phyloP scores from a whole-genome alignment of 2,888 invertebrate genomes.

The Tubiluchus corallicola region DNA sequence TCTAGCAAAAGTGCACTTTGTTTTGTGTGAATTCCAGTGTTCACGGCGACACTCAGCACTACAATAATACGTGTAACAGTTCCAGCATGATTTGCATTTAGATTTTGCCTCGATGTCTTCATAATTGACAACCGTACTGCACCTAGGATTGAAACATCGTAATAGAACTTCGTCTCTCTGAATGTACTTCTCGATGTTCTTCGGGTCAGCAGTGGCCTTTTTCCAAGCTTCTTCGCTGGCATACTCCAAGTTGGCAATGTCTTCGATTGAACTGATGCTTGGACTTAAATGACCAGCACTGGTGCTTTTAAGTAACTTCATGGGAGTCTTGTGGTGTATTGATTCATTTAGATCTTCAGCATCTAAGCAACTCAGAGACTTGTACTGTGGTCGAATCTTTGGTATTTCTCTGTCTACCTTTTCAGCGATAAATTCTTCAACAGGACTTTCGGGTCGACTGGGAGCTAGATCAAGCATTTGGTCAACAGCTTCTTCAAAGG shows the following conservation, averaged over 20 bases:
- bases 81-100: constrained; percentile 77
- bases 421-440: background rate
- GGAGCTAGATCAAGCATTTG: background rate
- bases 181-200: background rate
- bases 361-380: background rate
- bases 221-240: background rate
- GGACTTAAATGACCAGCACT: background rate
- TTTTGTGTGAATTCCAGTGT: constrained; percentile 79
- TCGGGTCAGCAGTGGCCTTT: background rate
- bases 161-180: background rate
- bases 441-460: background rate
- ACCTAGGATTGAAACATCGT: constrained; percentile 15
- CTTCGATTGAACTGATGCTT: background rate
- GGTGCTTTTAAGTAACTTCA: background rate
- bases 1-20: constrained; percentile 65
- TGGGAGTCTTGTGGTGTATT: background rate
- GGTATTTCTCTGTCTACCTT: background rate
- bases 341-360: background rate
- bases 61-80: constrained; percentile 86
- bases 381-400: background rate
- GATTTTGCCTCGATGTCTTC: constrained; percentile 50
- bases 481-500: constrained; percentile 3
- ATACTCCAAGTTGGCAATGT: background rate
- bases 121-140: constrained; percentile 21
- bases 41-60: constrained; percentile 69